A percentile compares a stretch with the other conserved stretches of the same genome.
Conservation (phyloP, 1,140 invertebrate species). For the Drosophila bocqueti region DNA sequence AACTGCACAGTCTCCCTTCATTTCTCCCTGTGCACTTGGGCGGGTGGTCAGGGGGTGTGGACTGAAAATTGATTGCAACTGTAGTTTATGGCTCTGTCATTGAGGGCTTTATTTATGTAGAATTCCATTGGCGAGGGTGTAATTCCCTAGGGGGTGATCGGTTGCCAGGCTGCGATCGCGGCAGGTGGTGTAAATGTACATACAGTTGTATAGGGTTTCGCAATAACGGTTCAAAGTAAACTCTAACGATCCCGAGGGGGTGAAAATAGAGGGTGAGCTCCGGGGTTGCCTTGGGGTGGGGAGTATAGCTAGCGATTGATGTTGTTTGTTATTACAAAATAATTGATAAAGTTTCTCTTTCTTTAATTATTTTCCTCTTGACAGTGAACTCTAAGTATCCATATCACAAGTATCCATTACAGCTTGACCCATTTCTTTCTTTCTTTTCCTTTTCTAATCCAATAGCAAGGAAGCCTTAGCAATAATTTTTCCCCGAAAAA, state of each 20-base stretch:
- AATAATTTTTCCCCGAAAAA: conserved; percentile 16
- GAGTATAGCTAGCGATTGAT: too few species aligned
- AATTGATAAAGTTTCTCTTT: neutral
- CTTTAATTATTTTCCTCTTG: conserved; percentile 7
- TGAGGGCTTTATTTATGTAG: conserved; percentile 23
- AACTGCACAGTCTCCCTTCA: too few species aligned
- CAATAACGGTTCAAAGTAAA: conserved; percentile 35
- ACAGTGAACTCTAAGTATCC: neutral
- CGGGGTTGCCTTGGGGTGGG: neutral
- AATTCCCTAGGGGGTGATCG: conserved; percentile 25
- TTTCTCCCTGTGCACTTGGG: conserved; percentile 19
- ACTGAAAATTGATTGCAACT: conserved; percentile 55
- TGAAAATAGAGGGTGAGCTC: conserved; percentile 9
- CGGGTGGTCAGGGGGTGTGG: conserved; percentile 4
- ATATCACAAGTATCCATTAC: neutral
- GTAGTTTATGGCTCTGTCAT: conserved; percentile 46
- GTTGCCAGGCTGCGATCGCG: conserved; percentile 47
- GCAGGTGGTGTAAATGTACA: conserved; percentile 36
- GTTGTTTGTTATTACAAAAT: neutral
- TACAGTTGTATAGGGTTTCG: conserved; percentile 25
- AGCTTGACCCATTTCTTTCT: conserved; percentile 10
- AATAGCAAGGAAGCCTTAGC: conserved; percentile 37
- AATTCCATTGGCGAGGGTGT: conserved; percentile 15
- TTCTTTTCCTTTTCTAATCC: conserved; percentile 28
- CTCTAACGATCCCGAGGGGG: conserved; percentile 25